A percentile compares a stretch with the other conserved stretches of the same genome.
phyloP scores from a whole-genome alignment of 2,888 invertebrate species.

The Drosophila nr. fundita region DNA sequence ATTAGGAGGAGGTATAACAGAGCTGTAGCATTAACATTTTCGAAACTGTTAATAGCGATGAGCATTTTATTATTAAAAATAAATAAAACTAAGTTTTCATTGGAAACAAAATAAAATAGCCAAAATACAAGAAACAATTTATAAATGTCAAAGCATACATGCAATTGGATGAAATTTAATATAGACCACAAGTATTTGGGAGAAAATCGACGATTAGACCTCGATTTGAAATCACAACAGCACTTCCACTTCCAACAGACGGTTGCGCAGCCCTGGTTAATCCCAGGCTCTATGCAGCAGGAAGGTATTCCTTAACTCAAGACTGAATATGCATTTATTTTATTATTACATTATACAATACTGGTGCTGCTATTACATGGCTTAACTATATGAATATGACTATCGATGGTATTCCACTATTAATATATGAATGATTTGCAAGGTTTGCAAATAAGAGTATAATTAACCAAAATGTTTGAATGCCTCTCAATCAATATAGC shows the following conservation, averaged over 20 bases:
- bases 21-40: constrained; percentile 15
- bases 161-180: neutral
- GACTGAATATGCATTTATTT: neutral
- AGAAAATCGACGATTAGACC: neutral
- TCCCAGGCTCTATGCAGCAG: neutral
- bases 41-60: constrained; percentile 2
- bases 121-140: neutral
- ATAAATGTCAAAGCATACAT: neutral
- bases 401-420: neutral
- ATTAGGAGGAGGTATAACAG: constrained; percentile 12
- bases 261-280: constrained; percentile 1
- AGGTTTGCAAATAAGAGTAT: neutral
- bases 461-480: neutral
- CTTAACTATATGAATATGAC: neutral
- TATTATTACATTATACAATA: neutral
- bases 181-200: too few relatives aligned
- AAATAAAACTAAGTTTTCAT: neutral
- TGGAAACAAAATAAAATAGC: too few relatives aligned
- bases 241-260: neutral
- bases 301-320: neutral
- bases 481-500: neutral
- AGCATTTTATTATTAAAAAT: neutral
- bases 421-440: neutral
- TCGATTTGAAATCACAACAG: neutral
- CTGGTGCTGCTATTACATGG: neutral